Percentiles rank a stretch among this genome's conserved stretches.
These are phyloP conservation scores for Hippolais icterina DNA, from an alignment of 2,113 vertebrate species.

Conservation along the genomic window DNA sequence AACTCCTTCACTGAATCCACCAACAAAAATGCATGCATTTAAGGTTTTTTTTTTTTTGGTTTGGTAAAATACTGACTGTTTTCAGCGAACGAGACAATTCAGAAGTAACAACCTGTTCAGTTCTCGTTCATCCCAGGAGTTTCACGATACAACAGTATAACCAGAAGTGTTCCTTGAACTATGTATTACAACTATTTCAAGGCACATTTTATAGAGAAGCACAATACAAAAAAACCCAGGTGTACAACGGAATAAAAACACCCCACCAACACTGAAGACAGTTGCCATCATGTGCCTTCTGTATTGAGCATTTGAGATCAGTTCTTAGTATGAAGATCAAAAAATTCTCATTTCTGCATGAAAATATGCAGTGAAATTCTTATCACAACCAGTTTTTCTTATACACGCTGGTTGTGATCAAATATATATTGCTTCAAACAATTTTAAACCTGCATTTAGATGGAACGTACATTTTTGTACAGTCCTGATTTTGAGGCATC, in stretches of 20 bases:
- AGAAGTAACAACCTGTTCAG: slow-evolving; percentile 50
- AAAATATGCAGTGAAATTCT: slow-evolving; percentile 57
- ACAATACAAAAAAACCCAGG: slow-evolving; percentile 71
- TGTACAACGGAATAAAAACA: slow-evolving; percentile 76
- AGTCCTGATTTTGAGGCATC: slow-evolving; percentile 69
- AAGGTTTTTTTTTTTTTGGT: neutral
- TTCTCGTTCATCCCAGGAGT: slow-evolving; percentile 62
- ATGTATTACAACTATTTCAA: slow-evolving; percentile 75
- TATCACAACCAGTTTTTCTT: slow-evolving; percentile 71
- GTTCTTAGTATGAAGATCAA: slow-evolving; percentile 40
- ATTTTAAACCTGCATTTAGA: slow-evolving; percentile 61
- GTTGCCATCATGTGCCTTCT: slow-evolving; percentile 66
- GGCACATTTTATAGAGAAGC: slow-evolving; percentile 77
- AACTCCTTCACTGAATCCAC: slow-evolving; percentile 67
- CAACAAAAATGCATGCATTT: slow-evolving; percentile 58
- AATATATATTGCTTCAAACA: slow-evolving; percentile 66
- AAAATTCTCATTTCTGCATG: slow-evolving; percentile 59
- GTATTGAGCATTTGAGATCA: slow-evolving; percentile 31
- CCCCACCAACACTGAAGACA: slow-evolving; percentile 72
- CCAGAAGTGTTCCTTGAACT: slow-evolving; percentile 72
- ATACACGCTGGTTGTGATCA: slow-evolving; percentile 71
- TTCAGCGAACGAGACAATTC: slow-evolving; percentile 60
- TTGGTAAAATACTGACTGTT: slow-evolving; percentile 25
- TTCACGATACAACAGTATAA: slow-evolving; percentile 71
- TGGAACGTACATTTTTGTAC: slow-evolving; percentile 69